Base-by-base conservation (phyloP, 2,888 invertebrate species). In the Drosophila fungiperda region DNA sequence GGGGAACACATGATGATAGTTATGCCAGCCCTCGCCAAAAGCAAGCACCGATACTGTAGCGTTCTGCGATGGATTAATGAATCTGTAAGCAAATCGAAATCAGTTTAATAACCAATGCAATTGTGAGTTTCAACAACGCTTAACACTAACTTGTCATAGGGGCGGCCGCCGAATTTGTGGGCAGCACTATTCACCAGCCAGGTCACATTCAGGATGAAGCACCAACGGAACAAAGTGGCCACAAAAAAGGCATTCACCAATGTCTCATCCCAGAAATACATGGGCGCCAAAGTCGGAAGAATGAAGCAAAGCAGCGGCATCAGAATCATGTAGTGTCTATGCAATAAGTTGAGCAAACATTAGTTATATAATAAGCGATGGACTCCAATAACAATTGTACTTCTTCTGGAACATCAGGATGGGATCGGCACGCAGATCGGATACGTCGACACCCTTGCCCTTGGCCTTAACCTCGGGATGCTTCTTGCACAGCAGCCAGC, bases 111-210 rank as follows among this genome's bases (percentile, higher is more conserved):
- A 29, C 11, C 53, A 9, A 6, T 49, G 6, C 7, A 36, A 29
- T 1, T 3, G 15, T 35, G 5, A 59, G n/a, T 11, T 42, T 0
- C 7, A 15, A 45, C 5, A 54, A 2, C 8, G 7, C 2, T 26
- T 2, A 6, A 91, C 93, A 91, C 93, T 93, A 91, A 95, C 94
- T 94, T 95, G 93, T 98, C 96, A 90, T 96, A 96, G 20, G 96
- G 96, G 83, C 95, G 96, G 86, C 95, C 94, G 60, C 96, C 96
- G 94, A 95, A 96, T 88, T 96, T 95, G 94, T 98, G 98, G 1
- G 98, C 98, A 3, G 96, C 97, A 75, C 97, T 97, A 94, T 98
- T 98, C 42, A 98, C 97, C 70, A 97, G 94, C 98, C 98, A 98
- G 1, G 98, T 98, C 69, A 96, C 96, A 93, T 98, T 97, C 62